Base-by-base conservation (phyloP, 2,797 vertebrate species). In the Pangasius krempfi region DNA sequence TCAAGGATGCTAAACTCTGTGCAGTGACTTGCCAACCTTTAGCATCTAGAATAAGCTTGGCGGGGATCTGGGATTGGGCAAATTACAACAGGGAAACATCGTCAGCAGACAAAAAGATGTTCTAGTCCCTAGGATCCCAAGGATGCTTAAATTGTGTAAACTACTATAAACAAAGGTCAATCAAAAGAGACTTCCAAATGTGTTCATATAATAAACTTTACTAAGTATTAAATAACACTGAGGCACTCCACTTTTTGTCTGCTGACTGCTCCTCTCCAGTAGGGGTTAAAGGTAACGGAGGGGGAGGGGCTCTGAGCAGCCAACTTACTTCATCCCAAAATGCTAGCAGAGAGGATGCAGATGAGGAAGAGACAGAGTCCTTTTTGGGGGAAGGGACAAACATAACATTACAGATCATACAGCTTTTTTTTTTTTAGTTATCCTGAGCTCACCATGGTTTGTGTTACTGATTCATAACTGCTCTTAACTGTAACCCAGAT, bases 301-400 rank as follows among this genome's bases (percentile, higher is more conserved):
- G 92, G 83, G 91, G 83, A 62, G 90, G 92, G 93, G 92, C 91
- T 91, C 89, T 87, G 87, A 85, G 89, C 86, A 90, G 88, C 88
- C 88, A 94, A 95, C 96, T 97, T 96, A 96, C 97, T 95, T 97
- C 97, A 94, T 97, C 96, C 96, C 96, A 96, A 94, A 96, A 96
- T 92, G 95, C 96, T 93, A 96, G 95, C 92, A 97, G 96, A 91
- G 96, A 97, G 94, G 96, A 96, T 86, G 93, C 91, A 91, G 95
- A 96, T 16, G 95, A 96, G 89, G 96, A 96, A 92, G 96, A 96
- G 94, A 97, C 92, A 84, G 95, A 96, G 91, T 95, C 97, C 97
- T 97, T 96, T 87, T 95, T 92, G 90, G 88, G 91, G 94, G 89
- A 94, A 95, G 91, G 95, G 93, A 95, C 90, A 95, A 93, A 95